Evolutionary conservation across 2,888 invertebrate species (phyloP).

Genomic region (Agrochola circellaris): DNA sequence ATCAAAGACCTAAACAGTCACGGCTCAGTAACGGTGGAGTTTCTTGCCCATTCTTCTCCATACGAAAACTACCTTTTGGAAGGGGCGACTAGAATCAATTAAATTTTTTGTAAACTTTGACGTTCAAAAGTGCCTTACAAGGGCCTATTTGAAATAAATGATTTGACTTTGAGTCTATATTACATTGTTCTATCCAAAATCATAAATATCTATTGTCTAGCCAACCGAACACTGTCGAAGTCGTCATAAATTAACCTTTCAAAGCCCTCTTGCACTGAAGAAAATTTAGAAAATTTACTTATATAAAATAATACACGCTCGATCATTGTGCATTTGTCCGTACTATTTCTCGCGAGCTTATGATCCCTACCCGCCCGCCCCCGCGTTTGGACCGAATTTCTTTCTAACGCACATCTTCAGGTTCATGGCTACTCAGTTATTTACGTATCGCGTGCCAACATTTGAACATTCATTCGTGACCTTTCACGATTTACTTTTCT

Average conservation of each 20-base stretch:
- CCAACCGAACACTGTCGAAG: background rate
- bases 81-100: too few species aligned
- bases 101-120: too few species aligned
- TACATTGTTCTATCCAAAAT: constrained; percentile 10
- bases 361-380: constrained; percentile 64
- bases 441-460: constrained; percentile 73
- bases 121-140: too few species aligned
- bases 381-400: constrained; percentile 65
- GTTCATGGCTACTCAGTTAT: constrained; percentile 78
- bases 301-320: background rate
- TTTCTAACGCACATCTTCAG: constrained; percentile 69
- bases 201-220: constrained; percentile 16
- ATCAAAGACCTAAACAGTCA: too few species aligned
- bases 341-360: constrained; percentile 17
- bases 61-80: too few species aligned
- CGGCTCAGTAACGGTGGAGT: too few species aligned
- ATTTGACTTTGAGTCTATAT: too few species aligned
- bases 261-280: constrained; percentile 8
- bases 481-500: constrained; percentile 65
- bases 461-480: constrained; percentile 65
- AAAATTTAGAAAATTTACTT: background rate
- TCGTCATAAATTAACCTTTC: background rate
- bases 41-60: too few species aligned
- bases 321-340: constrained; percentile 19
- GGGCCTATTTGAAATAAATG: too few species aligned